These are phyloP conservation scores for Bimastos eiseni DNA, from an alignment of 2,888 invertebrate genomes.

Conservation along the genomic window DNA sequence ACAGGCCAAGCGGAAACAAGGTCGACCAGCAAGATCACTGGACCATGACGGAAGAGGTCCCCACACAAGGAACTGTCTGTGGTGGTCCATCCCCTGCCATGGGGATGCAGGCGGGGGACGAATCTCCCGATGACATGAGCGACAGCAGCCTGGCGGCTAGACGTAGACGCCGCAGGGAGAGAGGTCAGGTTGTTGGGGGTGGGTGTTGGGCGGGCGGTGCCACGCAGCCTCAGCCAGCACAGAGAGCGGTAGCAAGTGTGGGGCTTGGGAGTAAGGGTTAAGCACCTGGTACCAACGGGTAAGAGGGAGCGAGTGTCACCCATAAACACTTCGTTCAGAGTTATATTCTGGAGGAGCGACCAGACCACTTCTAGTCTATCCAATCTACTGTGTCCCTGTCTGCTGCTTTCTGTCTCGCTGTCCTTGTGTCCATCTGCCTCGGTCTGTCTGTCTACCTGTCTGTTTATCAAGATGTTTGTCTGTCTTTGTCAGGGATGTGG, in stretches of 20 bases:
- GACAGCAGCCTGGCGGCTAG: slow-evolving; percentile 41
- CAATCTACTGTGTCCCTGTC: not conserved
- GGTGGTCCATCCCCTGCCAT: not conserved
- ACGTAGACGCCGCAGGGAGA: slow-evolving; percentile 37
- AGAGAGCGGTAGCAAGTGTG: not conserved
- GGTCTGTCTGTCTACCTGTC: not conserved
- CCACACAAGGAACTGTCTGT: not conserved
- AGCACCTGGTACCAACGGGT: not conserved
- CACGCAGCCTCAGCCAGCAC: not conserved
- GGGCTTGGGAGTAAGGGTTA: not conserved
- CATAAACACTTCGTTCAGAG: not conserved
- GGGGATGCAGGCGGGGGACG: slow-evolving; percentile 28
- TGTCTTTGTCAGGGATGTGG: too few species aligned
- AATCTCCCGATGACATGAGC: slow-evolving; percentile 39
- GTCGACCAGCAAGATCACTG: slow-evolving; percentile 10
- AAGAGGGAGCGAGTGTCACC: not conserved
- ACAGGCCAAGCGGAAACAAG: not conserved
- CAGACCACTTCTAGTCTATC: not conserved
- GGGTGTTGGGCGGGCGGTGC: slow-evolving; percentile 29
- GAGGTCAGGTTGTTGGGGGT: slow-evolving; percentile 29
- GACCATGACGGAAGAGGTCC: slow-evolving; percentile 8
- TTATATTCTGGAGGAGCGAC: not conserved
- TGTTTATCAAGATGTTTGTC: too few species aligned
- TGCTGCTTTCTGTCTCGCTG: not conserved
- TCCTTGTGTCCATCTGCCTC: not conserved